These are phyloP conservation scores for Calosoma granatense DNA, from an alignment of 1,140 invertebrate genomes.

Conservation along the genomic window DNA sequence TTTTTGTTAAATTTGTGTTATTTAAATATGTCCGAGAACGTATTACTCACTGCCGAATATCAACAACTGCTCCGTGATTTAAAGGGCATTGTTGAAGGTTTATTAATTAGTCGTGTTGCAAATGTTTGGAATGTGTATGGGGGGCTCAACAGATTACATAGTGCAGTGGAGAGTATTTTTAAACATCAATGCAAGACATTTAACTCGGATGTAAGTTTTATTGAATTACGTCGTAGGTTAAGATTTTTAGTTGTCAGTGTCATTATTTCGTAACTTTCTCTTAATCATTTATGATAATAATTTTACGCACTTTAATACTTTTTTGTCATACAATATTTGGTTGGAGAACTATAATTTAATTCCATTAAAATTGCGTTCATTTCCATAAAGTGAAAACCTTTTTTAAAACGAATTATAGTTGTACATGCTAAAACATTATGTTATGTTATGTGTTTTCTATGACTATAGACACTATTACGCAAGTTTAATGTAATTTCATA, in stretches of 20 bases:
- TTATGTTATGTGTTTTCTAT: too few species aligned
- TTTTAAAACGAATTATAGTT: too few species aligned
- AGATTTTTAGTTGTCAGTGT: constrained; percentile 15
- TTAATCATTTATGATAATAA: too few species aligned
- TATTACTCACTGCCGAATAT: constrained; percentile 15
- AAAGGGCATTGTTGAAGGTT: constrained; percentile 51
- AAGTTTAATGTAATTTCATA: too few species aligned
- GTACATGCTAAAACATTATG: too few species aligned
- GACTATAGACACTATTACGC: too few species aligned
- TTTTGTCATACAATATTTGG: too few species aligned
- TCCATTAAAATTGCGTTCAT: neutral
- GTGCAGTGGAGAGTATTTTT: constrained; percentile 49
- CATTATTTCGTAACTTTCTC: constrained; percentile 6
- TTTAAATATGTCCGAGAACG: neutral
- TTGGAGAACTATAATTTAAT: constrained; percentile 2
- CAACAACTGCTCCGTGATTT: constrained; percentile 41
- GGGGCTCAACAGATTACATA: constrained; percentile 48
- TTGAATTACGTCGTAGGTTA: constrained; percentile 5
- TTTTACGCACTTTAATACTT: constrained; percentile 11
- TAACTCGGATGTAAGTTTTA: constrained; percentile 39
- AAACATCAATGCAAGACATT: constrained; percentile 46
- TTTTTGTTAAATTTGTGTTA: neutral
- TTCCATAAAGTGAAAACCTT: too few species aligned
- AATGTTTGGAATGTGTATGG: constrained; percentile 61
- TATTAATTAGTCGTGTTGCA: constrained; percentile 45